Percentiles rank a stretch among this genome's conserved stretches.
Evolutionary conservation across 2,113 vertebrate species (phyloP).

Genomic region (Hippoglossus stenolepis): DNA sequence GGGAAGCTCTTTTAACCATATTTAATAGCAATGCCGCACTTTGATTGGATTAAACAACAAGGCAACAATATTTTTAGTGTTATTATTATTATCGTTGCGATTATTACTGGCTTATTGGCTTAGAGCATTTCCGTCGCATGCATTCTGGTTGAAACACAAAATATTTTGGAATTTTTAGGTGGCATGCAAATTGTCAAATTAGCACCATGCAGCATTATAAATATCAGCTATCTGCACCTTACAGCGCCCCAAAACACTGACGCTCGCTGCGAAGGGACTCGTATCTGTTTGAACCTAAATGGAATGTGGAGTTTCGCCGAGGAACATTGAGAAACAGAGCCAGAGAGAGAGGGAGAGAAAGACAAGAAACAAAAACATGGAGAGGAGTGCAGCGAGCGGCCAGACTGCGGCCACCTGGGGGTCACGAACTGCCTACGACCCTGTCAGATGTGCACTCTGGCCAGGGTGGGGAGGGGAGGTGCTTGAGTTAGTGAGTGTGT

Average conservation of each 20-base stretch:
- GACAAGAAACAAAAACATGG: conserved; percentile 44
- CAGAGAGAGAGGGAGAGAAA: conserved; percentile 26
- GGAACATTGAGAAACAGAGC: conserved; percentile 28
- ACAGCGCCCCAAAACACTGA: conserved; percentile 11
- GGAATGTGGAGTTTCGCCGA: conserved; percentile 5
- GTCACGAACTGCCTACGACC: conserved; percentile 95
- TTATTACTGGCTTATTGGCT: conserved; percentile 47
- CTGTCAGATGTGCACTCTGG: conserved; percentile 91
- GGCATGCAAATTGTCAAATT: conserved; percentile 53
- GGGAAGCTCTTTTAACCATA: conserved; percentile 8
- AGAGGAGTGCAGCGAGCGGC: conserved; percentile 28
- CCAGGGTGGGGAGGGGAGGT: conserved; percentile 79
- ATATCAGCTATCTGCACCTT: conserved; percentile 39
- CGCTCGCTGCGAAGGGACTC: conserved; percentile 9
- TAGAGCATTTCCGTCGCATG: conserved; percentile 32
- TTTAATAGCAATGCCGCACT: conserved; percentile 30
- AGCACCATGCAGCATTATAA: conserved; percentile 43
- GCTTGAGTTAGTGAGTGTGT: background rate
- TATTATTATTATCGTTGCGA: conserved; percentile 18
- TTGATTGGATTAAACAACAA: conserved; percentile 47
- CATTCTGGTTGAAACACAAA: conserved; percentile 40
- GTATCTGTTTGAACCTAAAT: conserved; percentile 35
- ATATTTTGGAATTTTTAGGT: conserved; percentile 30
- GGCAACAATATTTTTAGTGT: conserved; percentile 42
- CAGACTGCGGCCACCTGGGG: conserved; percentile 89